These are phyloP conservation scores for Drosophila maculinotata DNA, from an alignment of 2,888 invertebrate genomes.

Conservation along the genomic window DNA sequence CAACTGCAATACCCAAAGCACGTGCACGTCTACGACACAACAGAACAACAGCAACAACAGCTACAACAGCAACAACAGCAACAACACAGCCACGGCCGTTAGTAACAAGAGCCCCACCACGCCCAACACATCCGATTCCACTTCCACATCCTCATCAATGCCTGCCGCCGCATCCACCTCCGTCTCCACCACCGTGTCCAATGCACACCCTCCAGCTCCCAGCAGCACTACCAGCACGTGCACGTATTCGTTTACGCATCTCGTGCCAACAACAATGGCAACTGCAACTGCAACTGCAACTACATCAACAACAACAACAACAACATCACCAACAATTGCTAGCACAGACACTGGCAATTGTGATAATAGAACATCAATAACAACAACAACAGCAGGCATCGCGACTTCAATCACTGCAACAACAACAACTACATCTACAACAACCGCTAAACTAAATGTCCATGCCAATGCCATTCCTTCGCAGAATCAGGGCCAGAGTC, in stretches of 20 bases:
- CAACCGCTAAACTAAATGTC: constrained; percentile 72
- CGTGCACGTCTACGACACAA: constrained; percentile 70
- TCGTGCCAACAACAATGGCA: constrained; percentile 52
- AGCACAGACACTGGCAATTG: constrained; percentile 43
- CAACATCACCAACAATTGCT: constrained; percentile 40
- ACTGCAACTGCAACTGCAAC: constrained; percentile 30
- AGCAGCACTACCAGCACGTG: constrained; percentile 67
- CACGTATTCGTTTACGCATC: constrained; percentile 68
- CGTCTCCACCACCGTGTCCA: constrained; percentile 31
- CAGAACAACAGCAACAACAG: constrained; percentile 52
- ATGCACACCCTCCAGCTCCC: constrained; percentile 54
- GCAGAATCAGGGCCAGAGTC: constrained; percentile 81
- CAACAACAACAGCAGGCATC: constrained; percentile 38
- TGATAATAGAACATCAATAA: constrained; percentile 24
- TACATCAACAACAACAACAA: constrained; percentile 31
- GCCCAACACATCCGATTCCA: constrained; percentile 23
- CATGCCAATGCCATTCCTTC: constrained; percentile 82
- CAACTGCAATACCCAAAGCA: constrained; percentile 64
- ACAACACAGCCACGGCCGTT: constrained; percentile 39
- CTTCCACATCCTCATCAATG: constrained; percentile 27
- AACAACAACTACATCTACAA: constrained; percentile 43
- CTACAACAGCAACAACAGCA: constrained; percentile 53
- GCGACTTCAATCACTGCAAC: constrained; percentile 28
- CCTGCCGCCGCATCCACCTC: constrained; percentile 24
- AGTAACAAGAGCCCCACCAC: constrained; percentile 34